Percentiles rank a stretch among this genome's conserved stretches.
Evolutionary conservation across 2,797 vertebrate species (phyloP).

Genomic region (Enteromius unitaeniatus): DNA sequence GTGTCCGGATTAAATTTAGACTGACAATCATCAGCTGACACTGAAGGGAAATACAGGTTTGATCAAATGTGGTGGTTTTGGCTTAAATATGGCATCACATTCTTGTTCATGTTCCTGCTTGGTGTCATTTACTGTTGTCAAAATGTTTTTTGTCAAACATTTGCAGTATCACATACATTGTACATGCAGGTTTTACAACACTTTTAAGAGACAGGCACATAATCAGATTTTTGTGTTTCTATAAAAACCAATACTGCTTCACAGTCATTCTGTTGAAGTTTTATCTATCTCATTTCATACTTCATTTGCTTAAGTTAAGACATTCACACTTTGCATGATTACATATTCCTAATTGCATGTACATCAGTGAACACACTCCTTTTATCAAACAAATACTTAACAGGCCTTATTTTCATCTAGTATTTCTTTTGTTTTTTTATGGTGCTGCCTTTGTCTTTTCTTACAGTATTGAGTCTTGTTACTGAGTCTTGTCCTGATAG

Average conservation of each 20-base stretch:
- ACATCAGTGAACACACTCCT: not conserved
- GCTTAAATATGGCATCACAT: too few relatives aligned
- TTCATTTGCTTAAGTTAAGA: not conserved
- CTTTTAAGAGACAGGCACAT: conserved; percentile 2
- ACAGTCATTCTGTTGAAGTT: not conserved
- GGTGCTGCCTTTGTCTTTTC: not conserved
- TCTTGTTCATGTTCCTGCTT: not conserved
- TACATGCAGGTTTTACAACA: conserved; percentile 2
- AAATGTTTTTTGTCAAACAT: not conserved
- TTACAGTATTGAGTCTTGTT: conserved; percentile 20
- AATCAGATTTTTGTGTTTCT: not conserved
- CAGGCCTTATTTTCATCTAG: conserved; percentile 3
- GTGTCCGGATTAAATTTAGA: conserved; percentile 22
- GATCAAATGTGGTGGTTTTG: not conserved
- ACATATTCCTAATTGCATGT: not conserved
- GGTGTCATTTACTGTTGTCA: not conserved
- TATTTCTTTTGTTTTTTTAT: too few relatives aligned
- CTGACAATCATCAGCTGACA: not conserved
- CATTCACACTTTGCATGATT: not conserved
- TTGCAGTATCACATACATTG: not conserved
- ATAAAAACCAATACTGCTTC: conserved; percentile 31
- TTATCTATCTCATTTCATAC: not conserved
- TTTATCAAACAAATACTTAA: conserved; percentile 6
- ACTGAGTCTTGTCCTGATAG: conserved; percentile 11
- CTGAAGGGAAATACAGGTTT: not conserved